Base-by-base conservation (phyloP, 2,797 vertebrate species). In the Liparis tanakae region DNA sequence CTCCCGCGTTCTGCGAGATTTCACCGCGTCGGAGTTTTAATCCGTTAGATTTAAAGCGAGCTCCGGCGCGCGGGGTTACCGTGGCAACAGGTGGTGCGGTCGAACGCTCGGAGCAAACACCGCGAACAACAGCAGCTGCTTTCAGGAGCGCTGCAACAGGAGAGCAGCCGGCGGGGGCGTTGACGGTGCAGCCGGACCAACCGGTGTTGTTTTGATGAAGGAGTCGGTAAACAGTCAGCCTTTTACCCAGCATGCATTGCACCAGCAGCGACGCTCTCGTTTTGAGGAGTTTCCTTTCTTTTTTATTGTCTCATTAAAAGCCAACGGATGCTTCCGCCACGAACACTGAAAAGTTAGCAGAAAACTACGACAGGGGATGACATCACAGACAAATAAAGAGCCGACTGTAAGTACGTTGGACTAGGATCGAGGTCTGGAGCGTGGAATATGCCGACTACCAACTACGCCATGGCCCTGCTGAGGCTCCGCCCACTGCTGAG, bases 91-190 rank as follows among this genome's bases (percentile, higher is more conserved):
- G n/a, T 9, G 44, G 51, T 8, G 25, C 7, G 4, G 22, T 70
- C 41, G 39, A 51, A 50, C 4, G 14, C 56, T 15, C 41, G 25
- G 25, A 60, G 46, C 67, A 70, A 39, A 41, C 57, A 20, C 36
- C 34, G n/a, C 51, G 12, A 17, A 10, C 34, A 33, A 30, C 30
- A 30, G 44, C 56, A 58, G 67, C 55, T 50, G 44, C 55, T 69
- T 53, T 53, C 41, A 50, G 55, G 46, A 58, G 25, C 25, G 25
- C 25, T 6, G 30, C 67, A 69, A 50, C 44, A 51, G 44, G 4
- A n/a, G 56, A 59, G 56, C 67, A 60, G 44, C 67, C 50, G 55
- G 33, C 18, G 67, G 25, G 7, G 50, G 9, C 59, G 67, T 59
- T 56, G 8, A 50, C 43, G 37, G n/a, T 30, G 0, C 53, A 34